phyloP scores from a whole-genome alignment of 2,113 vertebrate species.

The Paralichthys olivaceus region DNA sequence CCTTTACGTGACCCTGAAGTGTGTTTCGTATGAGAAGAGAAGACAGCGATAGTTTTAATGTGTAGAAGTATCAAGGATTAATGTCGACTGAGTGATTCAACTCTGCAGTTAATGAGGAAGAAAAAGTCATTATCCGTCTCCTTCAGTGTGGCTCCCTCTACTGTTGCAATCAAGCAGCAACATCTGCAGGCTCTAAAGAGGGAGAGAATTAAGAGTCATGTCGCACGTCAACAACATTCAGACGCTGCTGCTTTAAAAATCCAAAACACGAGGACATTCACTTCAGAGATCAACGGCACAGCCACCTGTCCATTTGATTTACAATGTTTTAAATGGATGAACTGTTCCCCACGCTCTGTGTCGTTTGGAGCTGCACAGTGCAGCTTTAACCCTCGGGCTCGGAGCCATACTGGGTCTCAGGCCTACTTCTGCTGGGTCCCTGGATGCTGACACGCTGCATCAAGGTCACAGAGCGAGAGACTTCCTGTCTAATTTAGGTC shows the following conservation, averaged over 20 bases:
- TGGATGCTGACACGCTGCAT: slow-evolving; percentile 64
- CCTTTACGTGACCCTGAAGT: not conserved
- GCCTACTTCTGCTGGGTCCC: slow-evolving; percentile 65
- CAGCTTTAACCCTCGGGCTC: slow-evolving; percentile 47
- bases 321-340: not conserved
- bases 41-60: not conserved
- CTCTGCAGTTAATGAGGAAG: not conserved
- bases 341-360: not conserved
- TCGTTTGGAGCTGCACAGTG: slow-evolving; percentile 8
- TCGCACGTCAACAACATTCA: not conserved
- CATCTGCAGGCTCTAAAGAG: not conserved
- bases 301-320: not conserved
- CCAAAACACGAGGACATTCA: no score
- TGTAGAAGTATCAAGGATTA: not conserved
- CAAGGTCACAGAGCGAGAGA: slow-evolving; percentile 65
- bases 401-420: slow-evolving; percentile 53
- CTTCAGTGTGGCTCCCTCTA: slow-evolving; percentile 52
- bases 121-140: not conserved
- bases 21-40: not conserved
- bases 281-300: not conserved
- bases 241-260: not conserved
- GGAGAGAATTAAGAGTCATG: not conserved
- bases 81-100: not conserved
- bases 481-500: slow-evolving; percentile 59
- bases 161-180: slow-evolving; percentile 27